Evolutionary conservation across 2,797 vertebrate genomes (phyloP).

Genomic region (Vespertilio murinus): DNA sequence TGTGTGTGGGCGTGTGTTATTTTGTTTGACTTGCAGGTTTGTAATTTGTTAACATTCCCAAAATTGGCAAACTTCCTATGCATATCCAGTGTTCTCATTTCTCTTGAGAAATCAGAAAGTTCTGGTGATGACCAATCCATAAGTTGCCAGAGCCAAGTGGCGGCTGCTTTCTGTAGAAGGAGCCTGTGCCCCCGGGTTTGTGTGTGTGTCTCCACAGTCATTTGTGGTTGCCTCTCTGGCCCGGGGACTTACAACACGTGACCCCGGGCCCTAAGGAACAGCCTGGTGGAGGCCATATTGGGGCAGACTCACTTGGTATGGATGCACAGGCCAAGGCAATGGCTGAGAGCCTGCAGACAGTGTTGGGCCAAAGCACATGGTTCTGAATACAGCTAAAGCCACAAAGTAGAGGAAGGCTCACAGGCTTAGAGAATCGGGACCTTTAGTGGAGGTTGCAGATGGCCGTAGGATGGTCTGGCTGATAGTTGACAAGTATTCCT

Average conservation of each 20-base stretch:
- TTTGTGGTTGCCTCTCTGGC: background rate
- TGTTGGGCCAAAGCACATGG: background rate
- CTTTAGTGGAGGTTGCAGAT: background rate
- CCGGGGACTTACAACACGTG: background rate
- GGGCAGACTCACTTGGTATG: background rate
- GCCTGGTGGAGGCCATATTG: background rate
- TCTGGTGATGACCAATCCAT: background rate
- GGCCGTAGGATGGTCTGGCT: background rate
- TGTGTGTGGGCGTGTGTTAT: background rate
- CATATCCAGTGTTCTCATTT: background rate
- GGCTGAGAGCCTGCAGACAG: background rate
- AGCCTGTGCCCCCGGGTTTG: background rate
- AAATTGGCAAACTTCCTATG: background rate
- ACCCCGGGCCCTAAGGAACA: background rate
- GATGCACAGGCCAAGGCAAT: background rate
- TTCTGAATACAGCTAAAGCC: background rate
- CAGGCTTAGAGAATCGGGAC: background rate
- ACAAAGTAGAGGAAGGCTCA: background rate
- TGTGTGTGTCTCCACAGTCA: background rate
- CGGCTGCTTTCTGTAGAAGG: background rate
- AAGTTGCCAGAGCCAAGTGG: background rate
- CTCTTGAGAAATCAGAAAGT: background rate
- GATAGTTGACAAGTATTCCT: background rate
- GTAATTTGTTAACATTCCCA: slow-evolving; percentile 24
- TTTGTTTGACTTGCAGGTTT: slow-evolving; percentile 38